phyloP scores from a whole-genome alignment of 2,888 invertebrate species.

The Patella ulyssiponensis region DNA sequence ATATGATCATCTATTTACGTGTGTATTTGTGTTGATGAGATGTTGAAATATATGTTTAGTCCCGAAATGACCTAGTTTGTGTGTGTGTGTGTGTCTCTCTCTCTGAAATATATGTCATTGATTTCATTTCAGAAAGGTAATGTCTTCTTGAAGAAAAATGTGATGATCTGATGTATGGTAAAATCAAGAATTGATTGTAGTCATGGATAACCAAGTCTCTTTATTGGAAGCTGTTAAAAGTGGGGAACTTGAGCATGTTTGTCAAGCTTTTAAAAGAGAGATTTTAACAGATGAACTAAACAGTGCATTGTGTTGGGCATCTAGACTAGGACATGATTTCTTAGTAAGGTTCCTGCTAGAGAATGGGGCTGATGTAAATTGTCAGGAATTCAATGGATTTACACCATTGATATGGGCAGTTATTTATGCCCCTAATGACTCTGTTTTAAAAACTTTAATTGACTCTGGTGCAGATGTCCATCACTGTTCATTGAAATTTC shows the following conservation, averaged over 20 bases:
- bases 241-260: conserved; percentile 31
- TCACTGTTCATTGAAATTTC: conserved; percentile 41
- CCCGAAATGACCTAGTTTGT: too few species aligned
- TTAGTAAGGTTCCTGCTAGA: conserved; percentile 39
- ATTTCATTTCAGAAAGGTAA: too few species aligned
- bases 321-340: conserved; percentile 45
- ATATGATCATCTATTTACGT: too few species aligned
- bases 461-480: conserved; percentile 42
- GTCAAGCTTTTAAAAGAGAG: conserved; percentile 29
- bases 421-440: conserved; percentile 43
- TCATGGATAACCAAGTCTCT: neutral
- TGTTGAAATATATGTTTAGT: too few species aligned
- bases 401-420: conserved; percentile 51
- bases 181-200: neutral
- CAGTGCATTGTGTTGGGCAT: conserved; percentile 51
- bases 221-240: conserved; percentile 39
- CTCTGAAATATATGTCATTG: too few species aligned
- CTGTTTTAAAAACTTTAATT: conserved; percentile 39
- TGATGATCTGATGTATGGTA: conserved; percentile 1
- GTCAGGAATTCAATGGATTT: conserved; percentile 49
- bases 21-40: too few species aligned
- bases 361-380: conserved; percentile 44
- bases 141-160: neutral
- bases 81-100: too few species aligned
- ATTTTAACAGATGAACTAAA: conserved; percentile 41